Conservation (phyloP, 2,797 vertebrate genomes). For the Pelochelys cantorii region DNA sequence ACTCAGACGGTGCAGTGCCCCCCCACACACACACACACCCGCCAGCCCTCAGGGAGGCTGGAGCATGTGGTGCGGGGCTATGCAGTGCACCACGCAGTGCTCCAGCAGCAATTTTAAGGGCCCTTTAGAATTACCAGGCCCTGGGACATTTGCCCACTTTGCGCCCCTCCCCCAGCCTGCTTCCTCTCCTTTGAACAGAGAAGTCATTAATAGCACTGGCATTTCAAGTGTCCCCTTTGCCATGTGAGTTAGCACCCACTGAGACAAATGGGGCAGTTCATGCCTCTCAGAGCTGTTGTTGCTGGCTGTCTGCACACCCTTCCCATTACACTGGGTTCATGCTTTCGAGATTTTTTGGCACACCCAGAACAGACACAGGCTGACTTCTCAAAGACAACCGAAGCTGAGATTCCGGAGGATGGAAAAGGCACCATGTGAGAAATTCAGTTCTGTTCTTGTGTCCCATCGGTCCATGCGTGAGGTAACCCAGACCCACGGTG, state of each 20-base stretch:
- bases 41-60: no score
- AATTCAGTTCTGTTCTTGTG: neutral
- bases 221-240: neutral
- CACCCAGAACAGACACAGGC: neutral
- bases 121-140: no score
- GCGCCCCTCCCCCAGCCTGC: no score
- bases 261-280: rapidly evolving
- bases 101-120: no score
- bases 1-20: no score
- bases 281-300: neutral
- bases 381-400: neutral
- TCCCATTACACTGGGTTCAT: neutral
- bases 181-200: rapidly evolving
- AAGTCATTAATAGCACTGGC: rapidly evolving
- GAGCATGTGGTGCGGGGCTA: no score
- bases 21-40: no score
- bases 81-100: no score
- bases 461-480: rapidly evolving
- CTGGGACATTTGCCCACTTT: no score
- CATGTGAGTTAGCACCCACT: neutral
- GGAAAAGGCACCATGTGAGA: neutral
- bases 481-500: neutral
- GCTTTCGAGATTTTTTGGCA: neutral
- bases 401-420: neutral
- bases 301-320: neutral